phyloP scores from a whole-genome alignment of 2,797 vertebrate species.

The Acanthornis magna region DNA sequence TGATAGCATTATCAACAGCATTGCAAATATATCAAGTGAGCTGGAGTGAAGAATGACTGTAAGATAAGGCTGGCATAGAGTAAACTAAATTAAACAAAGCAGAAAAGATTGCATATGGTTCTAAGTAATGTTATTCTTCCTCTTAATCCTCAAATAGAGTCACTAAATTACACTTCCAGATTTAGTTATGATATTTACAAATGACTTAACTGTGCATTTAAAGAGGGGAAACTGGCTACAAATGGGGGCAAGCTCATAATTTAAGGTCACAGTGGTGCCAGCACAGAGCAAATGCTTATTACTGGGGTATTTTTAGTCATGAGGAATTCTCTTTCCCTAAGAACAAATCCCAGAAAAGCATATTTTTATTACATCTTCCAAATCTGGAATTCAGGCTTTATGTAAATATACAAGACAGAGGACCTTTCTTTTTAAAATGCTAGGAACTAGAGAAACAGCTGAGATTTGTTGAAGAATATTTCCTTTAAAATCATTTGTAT shows the following conservation, averaged over 20 bases:
- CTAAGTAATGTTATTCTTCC: constrained; percentile 26
- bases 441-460: constrained; percentile 3
- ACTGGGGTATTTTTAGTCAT: constrained; percentile 27
- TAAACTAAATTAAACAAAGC: constrained; percentile 42
- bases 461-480: constrained; percentile 18
- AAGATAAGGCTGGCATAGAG: neutral
- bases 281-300: constrained; percentile 27
- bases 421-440: constrained; percentile 23
- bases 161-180: constrained; percentile 54
- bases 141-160: constrained; percentile 49
- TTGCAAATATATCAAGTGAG: neutral
- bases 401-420: constrained; percentile 28
- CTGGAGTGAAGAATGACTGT: constrained; percentile 9
- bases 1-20: neutral
- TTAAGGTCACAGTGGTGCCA: constrained; percentile 29
- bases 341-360: constrained; percentile 30
- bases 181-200: constrained; percentile 64
- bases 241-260: constrained; percentile 38
- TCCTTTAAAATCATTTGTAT: neutral
- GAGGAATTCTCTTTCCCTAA: constrained; percentile 36
- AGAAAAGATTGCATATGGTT: constrained; percentile 17
- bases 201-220: constrained; percentile 30
- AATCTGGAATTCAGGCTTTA: constrained; percentile 17
- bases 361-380: constrained; percentile 51
- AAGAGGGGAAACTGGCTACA: constrained; percentile 14